Conservation (phyloP, 2,113 vertebrate species). For the Rhineura floridana region DNA sequence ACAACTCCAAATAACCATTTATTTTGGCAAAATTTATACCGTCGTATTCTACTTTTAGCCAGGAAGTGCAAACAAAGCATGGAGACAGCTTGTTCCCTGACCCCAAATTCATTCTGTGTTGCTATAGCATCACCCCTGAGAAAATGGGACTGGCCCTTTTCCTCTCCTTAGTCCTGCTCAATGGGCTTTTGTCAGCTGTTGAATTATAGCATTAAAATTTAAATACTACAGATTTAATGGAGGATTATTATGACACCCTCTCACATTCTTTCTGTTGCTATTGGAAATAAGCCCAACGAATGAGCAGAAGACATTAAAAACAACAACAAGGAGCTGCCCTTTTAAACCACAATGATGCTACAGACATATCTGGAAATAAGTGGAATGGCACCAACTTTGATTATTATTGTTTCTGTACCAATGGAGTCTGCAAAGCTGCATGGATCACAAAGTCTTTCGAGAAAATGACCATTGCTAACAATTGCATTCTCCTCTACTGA, state of each 20-base stretch:
- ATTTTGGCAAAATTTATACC: conserved; percentile 77
- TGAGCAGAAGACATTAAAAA: conserved; percentile 63
- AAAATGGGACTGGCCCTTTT: conserved; percentile 76
- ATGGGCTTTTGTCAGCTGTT: conserved; percentile 85
- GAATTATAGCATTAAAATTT: conserved; percentile 88
- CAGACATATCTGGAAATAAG: conserved; percentile 49
- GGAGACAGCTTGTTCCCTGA: conserved; percentile 80
- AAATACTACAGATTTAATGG: conserved; percentile 84
- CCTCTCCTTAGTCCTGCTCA: conserved; percentile 76
- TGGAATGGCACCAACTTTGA: conserved; percentile 57
- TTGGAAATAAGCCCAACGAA: conserved; percentile 75
- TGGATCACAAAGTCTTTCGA: conserved; percentile 47
- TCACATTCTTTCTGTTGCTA: conserved; percentile 79
- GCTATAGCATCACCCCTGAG: conserved; percentile 86
- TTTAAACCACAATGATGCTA: conserved; percentile 55
- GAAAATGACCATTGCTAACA: conserved; percentile 3
- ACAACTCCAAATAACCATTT: conserved; percentile 69
- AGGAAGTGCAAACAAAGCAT: conserved; percentile 82
- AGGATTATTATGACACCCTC: conserved; percentile 85
- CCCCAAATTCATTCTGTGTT: conserved; percentile 85
- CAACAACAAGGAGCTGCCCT: conserved; percentile 61
- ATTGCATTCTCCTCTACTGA: conserved; percentile 46
- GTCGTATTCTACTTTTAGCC: conserved; percentile 76
- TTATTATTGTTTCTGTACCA: conserved; percentile 36
- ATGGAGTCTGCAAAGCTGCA: conserved; percentile 5